phyloP scores from a whole-genome alignment of 1,140 invertebrate species.

The Pollicipes pollicipes region DNA sequence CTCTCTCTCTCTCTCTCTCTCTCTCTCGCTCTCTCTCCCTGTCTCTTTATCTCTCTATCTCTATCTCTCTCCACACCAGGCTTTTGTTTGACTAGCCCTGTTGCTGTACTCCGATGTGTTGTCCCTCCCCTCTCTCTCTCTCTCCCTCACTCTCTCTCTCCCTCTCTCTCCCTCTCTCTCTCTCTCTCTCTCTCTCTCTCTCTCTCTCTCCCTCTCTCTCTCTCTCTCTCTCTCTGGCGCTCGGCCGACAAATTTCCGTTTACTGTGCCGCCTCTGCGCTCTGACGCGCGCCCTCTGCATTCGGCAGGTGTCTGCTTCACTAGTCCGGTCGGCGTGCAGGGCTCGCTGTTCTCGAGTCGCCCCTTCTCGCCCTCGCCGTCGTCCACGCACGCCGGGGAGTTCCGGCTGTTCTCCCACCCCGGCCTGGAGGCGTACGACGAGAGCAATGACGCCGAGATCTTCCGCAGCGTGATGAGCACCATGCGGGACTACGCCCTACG shows the following conservation, averaged over 20 bases:
- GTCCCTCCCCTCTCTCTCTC: not conserved
- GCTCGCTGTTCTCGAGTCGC: not conserved
- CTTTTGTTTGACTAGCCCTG: too few relatives aligned
- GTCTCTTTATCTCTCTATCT: slow-evolving; percentile 3
- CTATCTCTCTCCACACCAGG: slow-evolving; percentile 7
- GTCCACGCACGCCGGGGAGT: not conserved
- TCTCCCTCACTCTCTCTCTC: too few relatives aligned
- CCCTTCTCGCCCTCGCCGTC: not conserved
- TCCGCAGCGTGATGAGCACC: not conserved
- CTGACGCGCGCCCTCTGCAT: too few relatives aligned
- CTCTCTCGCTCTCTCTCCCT: slow-evolving; percentile 8
- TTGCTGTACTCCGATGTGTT: too few relatives aligned
- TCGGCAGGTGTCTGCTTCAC: not conserved
- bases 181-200: too few relatives aligned
- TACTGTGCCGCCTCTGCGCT: not conserved
- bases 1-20: slow-evolving; percentile 1
- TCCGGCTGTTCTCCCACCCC: not conserved
- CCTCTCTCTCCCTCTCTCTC: too few relatives aligned
- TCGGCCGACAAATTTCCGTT: not conserved
- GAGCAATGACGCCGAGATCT: not conserved
- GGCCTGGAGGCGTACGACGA: not conserved
- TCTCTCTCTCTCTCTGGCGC: not conserved
- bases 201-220: not conserved
- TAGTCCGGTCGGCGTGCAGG: not conserved
- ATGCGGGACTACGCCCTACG: not conserved